Percentiles rank a stretch among this genome's conserved stretches.
These are phyloP conservation scores for Tigriopus japonicus DNA, from an alignment of 1,140 invertebrate species.

Conservation along the genomic window DNA sequence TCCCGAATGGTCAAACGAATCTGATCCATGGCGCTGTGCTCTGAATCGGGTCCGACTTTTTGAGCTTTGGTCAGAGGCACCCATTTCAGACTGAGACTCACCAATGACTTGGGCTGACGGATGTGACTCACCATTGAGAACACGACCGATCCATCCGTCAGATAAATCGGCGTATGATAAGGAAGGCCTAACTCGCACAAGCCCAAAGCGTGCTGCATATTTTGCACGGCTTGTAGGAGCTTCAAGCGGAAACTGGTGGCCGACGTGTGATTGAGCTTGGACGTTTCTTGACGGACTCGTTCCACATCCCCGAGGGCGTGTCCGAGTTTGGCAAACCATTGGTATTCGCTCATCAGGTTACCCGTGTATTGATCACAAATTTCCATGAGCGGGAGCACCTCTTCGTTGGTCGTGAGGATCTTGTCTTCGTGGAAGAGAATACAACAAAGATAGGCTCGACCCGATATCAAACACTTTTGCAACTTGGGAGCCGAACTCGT, in stretches of 20 bases:
- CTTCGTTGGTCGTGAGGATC: conserved; percentile 84
- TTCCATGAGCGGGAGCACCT: conserved; percentile 85
- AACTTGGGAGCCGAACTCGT: conserved; percentile 51
- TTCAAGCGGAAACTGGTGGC: conserved; percentile 74
- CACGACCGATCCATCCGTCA: conserved; percentile 60
- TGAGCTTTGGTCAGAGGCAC: conserved; percentile 54
- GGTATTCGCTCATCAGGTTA: conserved; percentile 74
- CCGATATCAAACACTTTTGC: conserved; percentile 74
- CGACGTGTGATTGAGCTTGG: conserved; percentile 70
- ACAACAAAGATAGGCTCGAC: conserved; percentile 52
- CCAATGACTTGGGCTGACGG: conserved; percentile 58
- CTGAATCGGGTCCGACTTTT: conserved; percentile 27
- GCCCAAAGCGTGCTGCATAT: conserved; percentile 60
- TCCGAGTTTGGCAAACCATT: conserved; percentile 88
- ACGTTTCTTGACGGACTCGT: conserved; percentile 68
- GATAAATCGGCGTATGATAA: not conserved
- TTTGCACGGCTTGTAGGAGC: conserved; percentile 65
- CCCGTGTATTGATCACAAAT: conserved; percentile 86
- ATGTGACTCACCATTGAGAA: conserved; percentile 66
- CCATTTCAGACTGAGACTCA: conserved; percentile 66
- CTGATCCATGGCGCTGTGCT: conserved; percentile 30
- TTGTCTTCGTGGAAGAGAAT: conserved; percentile 85
- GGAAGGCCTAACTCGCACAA: not conserved
- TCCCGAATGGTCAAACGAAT: conserved; percentile 33
- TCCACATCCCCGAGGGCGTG: conserved; percentile 93